A percentile compares a stretch with the other conserved stretches of the same genome.
Conservation (phyloP, 92 coral and sea anemone genomes). For the Bergia sp. region DNA sequence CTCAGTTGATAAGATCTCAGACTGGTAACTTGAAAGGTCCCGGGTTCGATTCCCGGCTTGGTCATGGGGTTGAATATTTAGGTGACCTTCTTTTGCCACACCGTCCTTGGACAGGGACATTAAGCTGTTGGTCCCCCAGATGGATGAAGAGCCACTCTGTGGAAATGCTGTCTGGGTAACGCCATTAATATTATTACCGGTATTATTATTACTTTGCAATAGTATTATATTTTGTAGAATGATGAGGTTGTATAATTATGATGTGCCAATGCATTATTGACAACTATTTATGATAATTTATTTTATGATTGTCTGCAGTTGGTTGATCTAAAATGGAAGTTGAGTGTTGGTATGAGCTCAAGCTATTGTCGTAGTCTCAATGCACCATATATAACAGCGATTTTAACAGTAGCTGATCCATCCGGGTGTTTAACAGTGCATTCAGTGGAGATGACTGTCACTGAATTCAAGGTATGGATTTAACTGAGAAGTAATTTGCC, state of each 20-base stretch:
- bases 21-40: too few species aligned
- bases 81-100: too few species aligned
- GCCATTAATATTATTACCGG: too few species aligned
- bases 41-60: too few species aligned
- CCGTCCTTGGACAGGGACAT: too few species aligned
- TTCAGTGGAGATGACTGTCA: constrained; percentile 90
- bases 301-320: constrained; percentile 50
- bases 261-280: not conserved
- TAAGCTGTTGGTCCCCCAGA: too few species aligned
- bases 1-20: too few species aligned
- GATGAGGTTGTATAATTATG: not conserved
- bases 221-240: too few species aligned
- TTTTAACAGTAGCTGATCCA: constrained; percentile 82
- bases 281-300: not conserved
- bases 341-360: constrained; percentile 96
- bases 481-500: not conserved
- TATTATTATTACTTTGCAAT: too few species aligned
- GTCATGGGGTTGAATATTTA: too few species aligned
- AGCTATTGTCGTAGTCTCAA: constrained; percentile 90
- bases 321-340: constrained; percentile 91
- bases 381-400: constrained; percentile 85
- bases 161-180: too few species aligned
- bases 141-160: too few species aligned
- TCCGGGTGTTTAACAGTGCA: constrained; percentile 75
- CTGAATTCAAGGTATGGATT: constrained; percentile 89